Evolutionary conservation across 2,797 vertebrate species (phyloP), one percentile per base, ranked within the genome.

Genomic region (Megalops cyprinoides): DNA sequence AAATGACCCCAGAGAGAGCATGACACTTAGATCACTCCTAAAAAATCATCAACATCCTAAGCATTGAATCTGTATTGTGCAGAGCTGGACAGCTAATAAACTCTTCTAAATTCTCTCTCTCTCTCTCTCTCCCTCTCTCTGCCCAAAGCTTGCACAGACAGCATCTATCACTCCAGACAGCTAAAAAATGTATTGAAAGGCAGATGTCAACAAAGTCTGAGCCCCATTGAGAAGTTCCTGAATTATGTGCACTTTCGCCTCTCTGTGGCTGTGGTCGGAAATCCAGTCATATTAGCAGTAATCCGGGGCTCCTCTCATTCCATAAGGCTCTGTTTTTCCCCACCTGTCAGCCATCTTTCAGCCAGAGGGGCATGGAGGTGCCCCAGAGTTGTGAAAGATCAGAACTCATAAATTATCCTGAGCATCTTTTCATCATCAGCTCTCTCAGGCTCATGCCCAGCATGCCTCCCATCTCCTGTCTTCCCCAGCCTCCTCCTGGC

Each of bases 161-260:
- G 20, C 62, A 39, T 46, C 58, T 74, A 53, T 84, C 74, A n/a
- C 75, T 53, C 23, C 53, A 78, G 42, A 48, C 39, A 58, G 37
- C 28, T 49, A 56, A 76, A 62, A 9, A 14, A 51, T 34, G 28
- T 46, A 18, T 71, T 37, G 67, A 20, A 56, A 39, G 42, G 7
- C 9, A 10, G 0, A 82, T 58, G 28, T 74, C 65, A 73, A 58
- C 28, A 78, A 48, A 42, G 51, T 39, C 48, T 51, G 8, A 31
- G 23, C 67, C 44, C 56, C n/a, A 69, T 77, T 65, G 8, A 23
- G 9, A 55, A 81, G 12, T 42, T 31, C 25, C 2, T 44, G 12
- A 71, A 34, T 56, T 37, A 46, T 49, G 49, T 55, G 46, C 48
- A n/a, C 51, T 51, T 23, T 39, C 65, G 51, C 20, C 39, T 60